Conservation (phyloP, 2,797 vertebrate species). For the Anomalospiza imberbis region DNA sequence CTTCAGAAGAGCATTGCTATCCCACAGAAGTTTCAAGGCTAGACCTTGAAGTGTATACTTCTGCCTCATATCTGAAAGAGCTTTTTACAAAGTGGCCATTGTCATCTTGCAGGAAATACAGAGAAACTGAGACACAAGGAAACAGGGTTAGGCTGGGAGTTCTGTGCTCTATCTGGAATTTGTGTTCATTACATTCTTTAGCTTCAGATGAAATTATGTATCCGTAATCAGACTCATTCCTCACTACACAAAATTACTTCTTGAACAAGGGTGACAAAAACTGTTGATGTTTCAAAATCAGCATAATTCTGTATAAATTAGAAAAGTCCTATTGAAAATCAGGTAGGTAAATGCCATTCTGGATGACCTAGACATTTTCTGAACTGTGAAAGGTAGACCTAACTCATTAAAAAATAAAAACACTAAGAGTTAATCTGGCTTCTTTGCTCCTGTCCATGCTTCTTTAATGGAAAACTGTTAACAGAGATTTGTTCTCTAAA, state of each 20-base stretch:
- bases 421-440: background rate
- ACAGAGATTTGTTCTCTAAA: background rate
- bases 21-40: slow-evolving; percentile 42
- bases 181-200: background rate
- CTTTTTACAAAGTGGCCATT: slow-evolving; percentile 7
- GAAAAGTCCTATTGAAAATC: background rate
- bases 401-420: background rate
- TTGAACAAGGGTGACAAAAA: background rate
- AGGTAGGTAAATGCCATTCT: background rate
- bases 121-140: background rate
- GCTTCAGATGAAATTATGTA: background rate
- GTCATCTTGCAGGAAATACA: background rate
- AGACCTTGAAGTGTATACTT: slow-evolving; percentile 8
- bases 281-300: background rate
- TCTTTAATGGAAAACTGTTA: background rate
- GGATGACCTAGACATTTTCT: background rate
- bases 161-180: background rate
- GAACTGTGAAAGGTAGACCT: background rate
- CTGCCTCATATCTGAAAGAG: background rate
- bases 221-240: background rate
- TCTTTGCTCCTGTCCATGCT: background rate
- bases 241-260: background rate
- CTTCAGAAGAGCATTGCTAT: slow-evolving; percentile 40
- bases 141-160: background rate
- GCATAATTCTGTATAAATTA: background rate